Conservation (phyloP, 1,140 invertebrate species). For the Papilio aristodemus region DNA sequence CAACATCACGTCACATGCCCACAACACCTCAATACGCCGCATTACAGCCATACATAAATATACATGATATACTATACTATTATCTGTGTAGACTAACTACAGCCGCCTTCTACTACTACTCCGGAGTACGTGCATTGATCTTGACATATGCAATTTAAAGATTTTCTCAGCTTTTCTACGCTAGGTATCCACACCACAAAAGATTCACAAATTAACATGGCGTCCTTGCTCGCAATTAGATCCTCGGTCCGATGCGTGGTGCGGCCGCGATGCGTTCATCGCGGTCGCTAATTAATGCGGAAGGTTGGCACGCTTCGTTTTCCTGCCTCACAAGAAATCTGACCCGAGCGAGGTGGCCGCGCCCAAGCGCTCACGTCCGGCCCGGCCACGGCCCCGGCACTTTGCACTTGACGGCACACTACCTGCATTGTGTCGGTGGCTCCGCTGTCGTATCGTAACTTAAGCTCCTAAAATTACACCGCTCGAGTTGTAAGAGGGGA, state of each 20-base stretch:
- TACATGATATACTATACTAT: not conserved
- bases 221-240: slow-evolving; percentile 18
- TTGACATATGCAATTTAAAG: not conserved
- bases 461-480: too few relatives aligned
- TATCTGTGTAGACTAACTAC: not conserved
- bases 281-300: slow-evolving; percentile 6
- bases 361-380: not conserved
- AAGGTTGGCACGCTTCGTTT: slow-evolving; percentile 25
- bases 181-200: too few relatives aligned
- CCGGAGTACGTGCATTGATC: not conserved
- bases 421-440: slow-evolving; percentile 7
- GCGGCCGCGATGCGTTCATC: not conserved
- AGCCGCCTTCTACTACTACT: too few relatives aligned
- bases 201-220: slow-evolving; percentile 5
- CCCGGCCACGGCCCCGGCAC: not conserved
- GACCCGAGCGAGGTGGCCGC: not conserved
- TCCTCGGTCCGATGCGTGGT: not conserved
- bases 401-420: slow-evolving; percentile 21
- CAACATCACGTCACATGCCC: not conserved
- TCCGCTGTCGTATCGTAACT: not conserved
- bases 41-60: not conserved
- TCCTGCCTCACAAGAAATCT: slow-evolving; percentile 5
- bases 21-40: not conserved
- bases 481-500: too few relatives aligned
- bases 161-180: not conserved